Base-by-base conservation (phyloP, 1,140 invertebrate species). In the Heliothis virescens region DNA sequence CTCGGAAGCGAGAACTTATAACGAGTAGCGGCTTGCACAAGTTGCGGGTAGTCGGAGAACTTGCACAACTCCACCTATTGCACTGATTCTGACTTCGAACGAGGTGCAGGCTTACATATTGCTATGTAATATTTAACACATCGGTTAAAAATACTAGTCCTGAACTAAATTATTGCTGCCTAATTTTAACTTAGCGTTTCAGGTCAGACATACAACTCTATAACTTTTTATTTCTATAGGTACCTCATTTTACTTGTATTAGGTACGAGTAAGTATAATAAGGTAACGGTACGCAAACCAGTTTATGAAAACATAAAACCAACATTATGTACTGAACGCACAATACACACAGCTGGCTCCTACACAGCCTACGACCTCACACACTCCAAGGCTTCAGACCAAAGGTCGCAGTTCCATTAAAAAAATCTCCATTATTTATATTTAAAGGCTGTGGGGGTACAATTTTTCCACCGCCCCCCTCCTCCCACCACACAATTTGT, bases 401-500 rank as follows among this genome's bases (percentile, higher is more conserved):
- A 76, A 53, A 76, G 60, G 48, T 76, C 74, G 48, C 74, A 62
- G 48, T 65, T 57, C 48, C 60, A 65, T 63, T 65, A 34, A 63
- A 76, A 75, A 76, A 76, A 65, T 53, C 60, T 76, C 60, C 60
- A 80, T 59, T 76, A 80, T 83, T 83, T 78, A 80, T 81, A 71
- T 83, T 83, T 84, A 81, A 81, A 80, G 74, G 74, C 73, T 29
- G 79, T 81, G 82, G 80, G 78, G 62, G 84, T 79, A 87, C 88
- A 89, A 90, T 90, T 89, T 89, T 88, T 87, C 86, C 84, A 81
- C 74, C 79, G 7, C 72, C 2, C 52, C 5, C 60, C 71, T n/a
- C 71, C 71, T 47, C 57, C 59, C 47, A 15, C 59, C 57, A 52
- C 81, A 85, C 85, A 88, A 85, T 88, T 85, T 88, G 87, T 88